Percentiles rank a stretch among this genome's conserved stretches.
phyloP scores from a whole-genome alignment of 2,888 invertebrate species.

The Oscheius onirici region DNA sequence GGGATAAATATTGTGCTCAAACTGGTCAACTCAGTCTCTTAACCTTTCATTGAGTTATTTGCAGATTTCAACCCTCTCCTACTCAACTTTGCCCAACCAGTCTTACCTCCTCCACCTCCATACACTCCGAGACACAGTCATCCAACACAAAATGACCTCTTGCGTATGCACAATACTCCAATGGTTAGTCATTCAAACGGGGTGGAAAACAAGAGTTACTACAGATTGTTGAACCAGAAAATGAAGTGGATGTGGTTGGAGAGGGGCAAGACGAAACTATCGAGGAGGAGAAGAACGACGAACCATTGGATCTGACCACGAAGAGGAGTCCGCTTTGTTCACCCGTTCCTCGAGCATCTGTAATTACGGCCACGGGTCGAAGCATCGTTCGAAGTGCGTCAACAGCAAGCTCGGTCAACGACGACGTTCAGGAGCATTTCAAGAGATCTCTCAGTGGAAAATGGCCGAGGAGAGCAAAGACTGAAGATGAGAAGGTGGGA shows the following conservation, averaged over 20 bases:
- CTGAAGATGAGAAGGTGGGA: slow-evolving; percentile 41
- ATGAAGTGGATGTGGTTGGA: slow-evolving; percentile 52
- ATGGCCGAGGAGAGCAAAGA: slow-evolving; percentile 44
- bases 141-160: slow-evolving; percentile 22
- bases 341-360: slow-evolving; percentile 34
- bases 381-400: slow-evolving; percentile 15
- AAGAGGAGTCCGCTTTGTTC: slow-evolving; percentile 34
- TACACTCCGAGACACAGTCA: slow-evolving; percentile 25
- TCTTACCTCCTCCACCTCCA: slow-evolving; percentile 25
- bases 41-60: neutral
- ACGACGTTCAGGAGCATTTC: slow-evolving; percentile 44
- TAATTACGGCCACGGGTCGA: slow-evolving; percentile 35
- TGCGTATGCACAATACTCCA: slow-evolving; percentile 33
- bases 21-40: no score
- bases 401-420: slow-evolving; percentile 3
- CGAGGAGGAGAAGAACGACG: slow-evolving; percentile 10
- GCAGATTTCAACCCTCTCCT: slow-evolving; percentile 24
- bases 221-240: slow-evolving; percentile 37
- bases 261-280: slow-evolving; percentile 35
- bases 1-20: no score
- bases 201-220: neutral
- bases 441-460: slow-evolving; percentile 47
- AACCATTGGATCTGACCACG: slow-evolving; percentile 42
- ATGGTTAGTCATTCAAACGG: slow-evolving; percentile 19
- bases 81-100: neutral